Conservation (phyloP, 2,113 vertebrate genomes). For the Scytalopus superciliaris region DNA sequence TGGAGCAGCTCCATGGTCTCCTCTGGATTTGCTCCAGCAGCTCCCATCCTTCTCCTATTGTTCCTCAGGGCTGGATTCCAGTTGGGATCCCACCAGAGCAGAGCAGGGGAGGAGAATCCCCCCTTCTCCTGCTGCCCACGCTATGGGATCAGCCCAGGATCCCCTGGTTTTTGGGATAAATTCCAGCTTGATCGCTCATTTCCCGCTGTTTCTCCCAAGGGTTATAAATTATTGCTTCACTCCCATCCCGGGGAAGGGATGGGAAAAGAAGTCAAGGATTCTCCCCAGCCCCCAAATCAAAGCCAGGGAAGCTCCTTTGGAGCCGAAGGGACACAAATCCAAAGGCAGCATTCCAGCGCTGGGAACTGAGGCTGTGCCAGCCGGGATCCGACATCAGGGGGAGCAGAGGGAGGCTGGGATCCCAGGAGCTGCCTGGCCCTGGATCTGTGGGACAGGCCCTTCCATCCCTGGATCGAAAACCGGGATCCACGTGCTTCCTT, state of each 20-base stretch:
- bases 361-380: not conserved
- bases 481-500: not conserved
- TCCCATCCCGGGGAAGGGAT: not conserved
- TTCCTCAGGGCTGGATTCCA: not conserved
- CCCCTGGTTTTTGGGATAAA: not conserved
- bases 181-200: not conserved
- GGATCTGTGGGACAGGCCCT: not conserved
- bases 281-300: not conserved
- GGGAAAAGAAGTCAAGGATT: not conserved
- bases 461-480: not conserved
- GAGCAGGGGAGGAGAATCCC: not conserved
- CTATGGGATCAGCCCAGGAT: not conserved
- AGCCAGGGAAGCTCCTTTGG: not conserved
- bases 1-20: fast-evolving
- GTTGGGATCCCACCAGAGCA: not conserved
- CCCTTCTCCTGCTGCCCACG: fast-evolving
- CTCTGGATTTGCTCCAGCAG: not conserved
- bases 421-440: not conserved
- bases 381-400: not conserved
- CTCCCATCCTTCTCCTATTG: fast-evolving
- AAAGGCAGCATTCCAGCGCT: not conserved
- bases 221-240: not conserved
- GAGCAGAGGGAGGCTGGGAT: not conserved
- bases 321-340: not conserved
- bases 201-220: fast-evolving